These are phyloP conservation scores for Heliconius nattereri DNA, from an alignment of 1,140 invertebrate species.

Conservation along the genomic window DNA sequence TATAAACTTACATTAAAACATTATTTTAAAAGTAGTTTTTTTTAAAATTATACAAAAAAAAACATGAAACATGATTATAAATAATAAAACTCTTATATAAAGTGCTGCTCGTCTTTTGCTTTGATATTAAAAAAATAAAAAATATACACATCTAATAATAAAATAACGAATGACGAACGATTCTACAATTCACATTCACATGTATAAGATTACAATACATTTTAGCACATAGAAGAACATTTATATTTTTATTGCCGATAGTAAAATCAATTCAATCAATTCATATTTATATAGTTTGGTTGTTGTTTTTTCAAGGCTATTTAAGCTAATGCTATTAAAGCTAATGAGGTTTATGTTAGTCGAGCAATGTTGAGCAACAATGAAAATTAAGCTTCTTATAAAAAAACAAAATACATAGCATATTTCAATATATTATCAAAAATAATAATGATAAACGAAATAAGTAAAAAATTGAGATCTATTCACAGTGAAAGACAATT, in stretches of 20 bases:
- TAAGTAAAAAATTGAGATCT: not conserved
- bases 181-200: not conserved
- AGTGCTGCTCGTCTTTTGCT: too few species aligned
- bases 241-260: not conserved
- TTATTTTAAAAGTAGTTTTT: too few species aligned
- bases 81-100: too few species aligned
- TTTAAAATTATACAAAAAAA: too few species aligned
- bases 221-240: slow-evolving; percentile 6
- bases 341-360: too few species aligned
- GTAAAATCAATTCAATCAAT: too few species aligned
- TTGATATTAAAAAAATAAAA: not conserved
- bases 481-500: too few species aligned
- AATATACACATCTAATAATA: not conserved
- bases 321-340: too few species aligned
- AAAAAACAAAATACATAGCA: not conserved
- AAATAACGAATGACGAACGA: not conserved
- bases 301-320: too few species aligned
- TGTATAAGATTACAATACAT: not conserved
- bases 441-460: not conserved
- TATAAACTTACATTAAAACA: too few species aligned
- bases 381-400: not conserved
- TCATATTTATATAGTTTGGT: too few species aligned
- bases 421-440: not conserved
- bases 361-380: not conserved
- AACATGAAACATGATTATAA: too few species aligned